These are phyloP conservation scores for Nicator chloris DNA, from an alignment of 2,113 vertebrate genomes.

Conservation along the genomic window DNA sequence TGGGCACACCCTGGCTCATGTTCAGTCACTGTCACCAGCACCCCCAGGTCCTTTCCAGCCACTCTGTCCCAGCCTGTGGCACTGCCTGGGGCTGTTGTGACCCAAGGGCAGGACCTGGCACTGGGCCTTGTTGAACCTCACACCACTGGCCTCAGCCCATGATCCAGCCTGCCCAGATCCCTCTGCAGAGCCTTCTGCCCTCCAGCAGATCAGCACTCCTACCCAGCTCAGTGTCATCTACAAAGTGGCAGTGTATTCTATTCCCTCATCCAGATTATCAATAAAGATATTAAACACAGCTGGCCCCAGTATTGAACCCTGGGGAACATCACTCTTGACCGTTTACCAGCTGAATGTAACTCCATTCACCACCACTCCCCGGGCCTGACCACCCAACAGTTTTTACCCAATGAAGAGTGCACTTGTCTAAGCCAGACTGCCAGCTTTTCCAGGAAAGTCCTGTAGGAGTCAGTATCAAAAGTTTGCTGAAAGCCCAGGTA, in stretches of 20 bases:
- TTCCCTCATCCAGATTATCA: not conserved
- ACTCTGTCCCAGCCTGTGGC: not conserved
- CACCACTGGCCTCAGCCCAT: not conserved
- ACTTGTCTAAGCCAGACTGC: not conserved
- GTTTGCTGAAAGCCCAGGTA: not conserved
- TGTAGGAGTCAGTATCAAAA: not conserved
- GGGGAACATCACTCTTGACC: not conserved
- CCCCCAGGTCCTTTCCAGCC: not conserved
- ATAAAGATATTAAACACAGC: not conserved
- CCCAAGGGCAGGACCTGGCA: rapidly evolving
- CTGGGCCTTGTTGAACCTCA: not conserved
- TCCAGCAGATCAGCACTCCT: not conserved
- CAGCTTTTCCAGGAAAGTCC: not conserved
- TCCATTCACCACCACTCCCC: not conserved
- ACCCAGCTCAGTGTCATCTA: rapidly evolving
- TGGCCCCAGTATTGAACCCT: not conserved
- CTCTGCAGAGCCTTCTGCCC: not conserved
- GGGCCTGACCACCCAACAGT: no score
- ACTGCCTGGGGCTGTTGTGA: not conserved
- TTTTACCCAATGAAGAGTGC: not conserved
- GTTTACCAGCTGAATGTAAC: not conserved
- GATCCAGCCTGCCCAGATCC: not conserved
- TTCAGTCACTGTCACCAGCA: not conserved
- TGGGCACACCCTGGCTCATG: not conserved
- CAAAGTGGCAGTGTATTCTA: not conserved